phyloP scores from a whole-genome alignment of 2,113 vertebrate species.

The Nothobranchius furzeri region DNA sequence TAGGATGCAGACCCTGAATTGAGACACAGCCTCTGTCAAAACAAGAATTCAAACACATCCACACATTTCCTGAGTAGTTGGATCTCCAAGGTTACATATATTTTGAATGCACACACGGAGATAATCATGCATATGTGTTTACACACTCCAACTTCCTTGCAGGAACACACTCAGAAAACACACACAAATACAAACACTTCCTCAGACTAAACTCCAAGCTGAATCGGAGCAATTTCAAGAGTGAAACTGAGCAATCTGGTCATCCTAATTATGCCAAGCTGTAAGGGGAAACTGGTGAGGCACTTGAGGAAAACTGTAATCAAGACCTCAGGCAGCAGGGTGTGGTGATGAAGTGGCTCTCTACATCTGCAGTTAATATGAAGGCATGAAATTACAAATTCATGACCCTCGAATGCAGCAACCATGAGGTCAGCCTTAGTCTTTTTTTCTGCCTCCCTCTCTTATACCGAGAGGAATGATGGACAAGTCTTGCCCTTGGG shows the following conservation, averaged over 20 bases:
- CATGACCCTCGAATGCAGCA: constrained; percentile 39
- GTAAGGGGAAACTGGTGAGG: constrained; percentile 25
- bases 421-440: constrained; percentile 14
- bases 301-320: constrained; percentile 47
- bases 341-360: constrained; percentile 41
- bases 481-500: background rate
- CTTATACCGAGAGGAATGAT: background rate
- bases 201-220: constrained; percentile 9
- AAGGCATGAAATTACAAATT: constrained; percentile 52
- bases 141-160: background rate
- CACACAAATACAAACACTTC: constrained; percentile 21
- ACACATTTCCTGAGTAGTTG: background rate
- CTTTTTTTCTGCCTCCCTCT: constrained; percentile 7
- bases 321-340: constrained; percentile 41
- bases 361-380: constrained; percentile 43
- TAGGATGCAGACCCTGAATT: no score
- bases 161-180: constrained; percentile 3
- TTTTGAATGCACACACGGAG: background rate
- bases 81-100: background rate
- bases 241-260: constrained; percentile 50
- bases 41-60: background rate
- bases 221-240: constrained; percentile 30
- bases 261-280: constrained; percentile 52
- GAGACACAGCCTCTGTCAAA: no score
- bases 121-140: background rate